Conservation (phyloP, 2,888 invertebrate species). For the Melanchra persicariae region DNA sequence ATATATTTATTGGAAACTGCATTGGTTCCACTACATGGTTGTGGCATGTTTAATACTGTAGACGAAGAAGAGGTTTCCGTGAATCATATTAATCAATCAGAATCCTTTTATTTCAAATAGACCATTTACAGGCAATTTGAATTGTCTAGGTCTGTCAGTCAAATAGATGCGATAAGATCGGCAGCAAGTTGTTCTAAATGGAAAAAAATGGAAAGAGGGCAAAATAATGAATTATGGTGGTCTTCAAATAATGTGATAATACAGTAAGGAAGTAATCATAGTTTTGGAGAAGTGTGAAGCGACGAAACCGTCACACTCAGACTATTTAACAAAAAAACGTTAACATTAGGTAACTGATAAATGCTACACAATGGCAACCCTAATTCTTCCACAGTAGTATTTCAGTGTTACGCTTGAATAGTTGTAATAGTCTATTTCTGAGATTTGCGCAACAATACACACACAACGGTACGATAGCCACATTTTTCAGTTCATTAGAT, state of each 20-base stretch:
- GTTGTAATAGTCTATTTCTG: constrained; percentile 59
- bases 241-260: too few relatives aligned
- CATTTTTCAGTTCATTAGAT: constrained; percentile 37
- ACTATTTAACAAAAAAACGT: background rate
- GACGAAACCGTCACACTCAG: background rate
- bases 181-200: too few relatives aligned
- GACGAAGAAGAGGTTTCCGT: background rate
- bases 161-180: too few relatives aligned
- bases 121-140: too few relatives aligned
- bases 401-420: constrained; percentile 49
- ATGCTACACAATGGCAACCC: constrained; percentile 45
- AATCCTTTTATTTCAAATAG: too few relatives aligned
- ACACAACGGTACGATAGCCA: constrained; percentile 14
- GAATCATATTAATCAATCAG: too few relatives aligned
- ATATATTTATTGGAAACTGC: background rate
- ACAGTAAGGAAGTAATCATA: background rate
- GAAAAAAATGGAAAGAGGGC: too few relatives aligned
- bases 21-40: background rate
- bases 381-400: constrained; percentile 32
- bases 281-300: background rate
- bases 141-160: too few relatives aligned
- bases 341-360: background rate
- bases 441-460: constrained; percentile 49
- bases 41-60: background rate
- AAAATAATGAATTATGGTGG: background rate